These are phyloP conservation scores for Malachius bipustulatus DNA, from an alignment of 2,888 invertebrate genomes.

Conservation along the genomic window DNA sequence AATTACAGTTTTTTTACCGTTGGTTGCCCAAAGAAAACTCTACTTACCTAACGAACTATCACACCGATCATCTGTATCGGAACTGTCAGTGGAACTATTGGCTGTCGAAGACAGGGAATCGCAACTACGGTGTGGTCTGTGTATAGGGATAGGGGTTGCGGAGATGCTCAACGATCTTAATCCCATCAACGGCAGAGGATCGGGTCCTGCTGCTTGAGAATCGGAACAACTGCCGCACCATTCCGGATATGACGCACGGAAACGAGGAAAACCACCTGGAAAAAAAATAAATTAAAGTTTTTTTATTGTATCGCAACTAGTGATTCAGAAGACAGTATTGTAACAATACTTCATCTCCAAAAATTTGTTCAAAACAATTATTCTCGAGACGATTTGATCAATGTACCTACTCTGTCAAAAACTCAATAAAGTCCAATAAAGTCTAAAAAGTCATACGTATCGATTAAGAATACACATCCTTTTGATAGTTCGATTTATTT, in stretches of 20 bases:
- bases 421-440: too few species aligned
- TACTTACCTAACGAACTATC: constrained; percentile 38
- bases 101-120: constrained; percentile 34
- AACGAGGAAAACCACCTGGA: constrained; percentile 77
- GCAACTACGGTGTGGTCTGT: constrained; percentile 30
- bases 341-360: too few species aligned
- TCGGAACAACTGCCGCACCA: constrained; percentile 77
- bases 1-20: too few species aligned
- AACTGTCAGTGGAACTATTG: constrained; percentile 37
- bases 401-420: too few species aligned
- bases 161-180: constrained; percentile 33
- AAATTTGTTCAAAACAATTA: too few species aligned
- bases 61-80: constrained; percentile 38
- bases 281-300: too few species aligned
- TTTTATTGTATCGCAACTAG: too few species aligned
- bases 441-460: too few species aligned
- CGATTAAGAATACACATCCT: too few species aligned
- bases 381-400: too few species aligned
- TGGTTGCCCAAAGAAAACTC: not conserved
- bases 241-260: constrained; percentile 76
- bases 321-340: too few species aligned
- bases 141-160: constrained; percentile 27
- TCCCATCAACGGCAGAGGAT: constrained; percentile 34
- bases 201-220: constrained; percentile 26
- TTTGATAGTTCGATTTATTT: too few species aligned